phyloP scores from a whole-genome alignment of 2,888 invertebrate species.

The Pycnomerus fuliginosus region DNA sequence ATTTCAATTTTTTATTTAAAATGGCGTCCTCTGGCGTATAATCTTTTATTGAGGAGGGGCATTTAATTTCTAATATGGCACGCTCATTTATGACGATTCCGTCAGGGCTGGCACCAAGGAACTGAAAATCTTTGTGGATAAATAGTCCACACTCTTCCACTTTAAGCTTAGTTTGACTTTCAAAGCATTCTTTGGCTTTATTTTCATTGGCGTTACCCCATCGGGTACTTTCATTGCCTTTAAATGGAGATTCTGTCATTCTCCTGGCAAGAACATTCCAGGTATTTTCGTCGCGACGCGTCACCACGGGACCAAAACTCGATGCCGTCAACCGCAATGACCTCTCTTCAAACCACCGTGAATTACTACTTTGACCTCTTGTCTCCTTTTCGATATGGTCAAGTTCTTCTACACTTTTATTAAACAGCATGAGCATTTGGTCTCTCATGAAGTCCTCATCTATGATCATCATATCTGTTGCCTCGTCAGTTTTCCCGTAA shows the following conservation, averaged over 20 bases:
- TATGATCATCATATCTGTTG: too few species aligned
- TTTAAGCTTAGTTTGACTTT: not conserved
- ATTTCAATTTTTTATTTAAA: conserved; percentile 2
- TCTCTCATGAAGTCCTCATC: not conserved
- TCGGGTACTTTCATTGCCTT: not conserved
- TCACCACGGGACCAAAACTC: conserved; percentile 6
- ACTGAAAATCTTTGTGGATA: conserved; percentile 1
- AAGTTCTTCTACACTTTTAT: not conserved
- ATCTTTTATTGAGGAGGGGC: not conserved
- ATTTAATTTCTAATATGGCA: conserved; percentile 1
- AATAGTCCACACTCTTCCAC: not conserved
- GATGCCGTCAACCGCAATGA: conserved; percentile 5
- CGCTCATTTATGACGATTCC: not conserved
- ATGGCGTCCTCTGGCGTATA: conserved; percentile 1
- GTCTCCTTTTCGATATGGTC: not conserved
- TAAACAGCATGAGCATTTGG: not conserved
- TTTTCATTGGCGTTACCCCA: conserved; percentile 2
- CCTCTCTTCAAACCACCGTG: not conserved
- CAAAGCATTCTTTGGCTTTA: not conserved
- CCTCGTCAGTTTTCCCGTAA: not conserved
- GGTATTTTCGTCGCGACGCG: not conserved
- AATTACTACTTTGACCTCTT: not conserved
- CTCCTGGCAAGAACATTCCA: not conserved
- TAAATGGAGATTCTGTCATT: not conserved
- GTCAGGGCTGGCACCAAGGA: conserved; percentile 1